Base-by-base conservation (phyloP, 2,113 vertebrate species). In the Hoplias malabaricus region DNA sequence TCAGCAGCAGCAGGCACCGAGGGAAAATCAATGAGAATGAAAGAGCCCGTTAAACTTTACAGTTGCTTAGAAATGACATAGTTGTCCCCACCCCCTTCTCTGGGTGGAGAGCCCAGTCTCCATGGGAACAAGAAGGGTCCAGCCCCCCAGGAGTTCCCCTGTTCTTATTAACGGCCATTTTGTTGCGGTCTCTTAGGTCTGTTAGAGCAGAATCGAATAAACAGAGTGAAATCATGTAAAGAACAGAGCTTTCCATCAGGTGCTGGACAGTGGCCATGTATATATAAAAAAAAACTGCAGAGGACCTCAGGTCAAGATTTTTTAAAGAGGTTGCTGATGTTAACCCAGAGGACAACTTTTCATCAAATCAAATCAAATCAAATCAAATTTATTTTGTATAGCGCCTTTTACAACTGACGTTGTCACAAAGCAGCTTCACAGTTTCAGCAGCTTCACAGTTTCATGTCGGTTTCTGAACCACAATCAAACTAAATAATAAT, bases 11-110 rank as follows among this genome's bases (percentile, higher is more conserved):
- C 59, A 31, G 61, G 70, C 54, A 73, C 48, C 68, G 38, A 50
- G 50, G 36, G 57, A 80, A 80, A 72, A 80, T 72, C 70, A 83
- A 80, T 73, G 25, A 19, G 36, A 50, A 69, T 50, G 46, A 79
- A 72, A 65, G 54, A 57, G 70, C 38, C 38, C 14, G 40, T 50
- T 82, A 80, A 69, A 75, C 63, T 82, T 82, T 75, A 72, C 59
- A 48, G 63, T 68, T 80, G 73, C 25, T 75, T 73, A 61, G 40
- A 80, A n/a, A 67, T 75, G 78, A 48, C 5, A 27, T 63, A 13
- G 21, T 25, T 16, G 38, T 6, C 1, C 42, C 10, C 11, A 16
- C 40, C n/a, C 33, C 25, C 48, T 42, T 69, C 72, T 77, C 48
- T 68, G 70, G 54, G 63, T 27, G n/a, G 12, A 53, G 34, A 38